Percentiles rank a stretch among this genome's conserved stretches.
These are phyloP conservation scores for Euplexia lucipara DNA, from an alignment of 2,888 invertebrate genomes.

Conservation along the genomic window DNA sequence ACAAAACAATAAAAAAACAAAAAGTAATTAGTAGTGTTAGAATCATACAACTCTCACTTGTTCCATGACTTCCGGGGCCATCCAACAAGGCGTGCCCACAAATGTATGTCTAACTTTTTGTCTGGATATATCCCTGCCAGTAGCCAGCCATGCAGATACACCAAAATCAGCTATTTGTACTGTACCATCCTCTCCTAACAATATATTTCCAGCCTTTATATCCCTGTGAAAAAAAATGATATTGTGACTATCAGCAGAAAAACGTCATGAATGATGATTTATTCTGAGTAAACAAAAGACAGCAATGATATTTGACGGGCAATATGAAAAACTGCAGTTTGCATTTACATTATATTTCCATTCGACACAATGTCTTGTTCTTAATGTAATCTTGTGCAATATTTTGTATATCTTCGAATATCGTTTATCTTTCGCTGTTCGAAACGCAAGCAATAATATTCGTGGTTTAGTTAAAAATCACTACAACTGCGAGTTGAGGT, in stretches of 20 bases:
- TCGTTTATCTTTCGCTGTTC: conserved; percentile 7
- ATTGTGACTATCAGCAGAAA: conserved; percentile 16
- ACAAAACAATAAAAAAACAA: conserved; percentile 2
- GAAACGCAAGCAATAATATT: conserved; percentile 29
- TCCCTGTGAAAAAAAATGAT: conserved; percentile 91
- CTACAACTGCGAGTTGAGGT: conserved; percentile 21
- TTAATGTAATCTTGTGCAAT: neutral
- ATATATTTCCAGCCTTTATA: conserved; percentile 99
- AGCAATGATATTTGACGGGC: neutral
- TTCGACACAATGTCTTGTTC: neutral
- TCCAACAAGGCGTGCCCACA: conserved; percentile 99
- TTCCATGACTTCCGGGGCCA: conserved; percentile 99
- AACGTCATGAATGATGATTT: neutral
- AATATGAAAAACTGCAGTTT: conserved; percentile 5
- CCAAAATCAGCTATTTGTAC: conserved; percentile 99
- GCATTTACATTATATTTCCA: neutral
- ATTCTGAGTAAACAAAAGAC: neutral
- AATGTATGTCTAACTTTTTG: conserved; percentile 99
- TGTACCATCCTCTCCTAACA: conserved; percentile 98
- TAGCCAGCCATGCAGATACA: conserved; percentile 99
- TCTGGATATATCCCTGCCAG: conserved; percentile 97
- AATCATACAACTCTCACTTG: conserved; percentile 91
- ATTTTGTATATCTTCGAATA: conserved; percentile 6
- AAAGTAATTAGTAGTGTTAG: conserved; percentile 45
- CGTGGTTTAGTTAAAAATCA: conserved; percentile 21